These are phyloP conservation scores for Emmelina monodactyla DNA, from an alignment of 2,888 invertebrate species.

Conservation along the genomic window DNA sequence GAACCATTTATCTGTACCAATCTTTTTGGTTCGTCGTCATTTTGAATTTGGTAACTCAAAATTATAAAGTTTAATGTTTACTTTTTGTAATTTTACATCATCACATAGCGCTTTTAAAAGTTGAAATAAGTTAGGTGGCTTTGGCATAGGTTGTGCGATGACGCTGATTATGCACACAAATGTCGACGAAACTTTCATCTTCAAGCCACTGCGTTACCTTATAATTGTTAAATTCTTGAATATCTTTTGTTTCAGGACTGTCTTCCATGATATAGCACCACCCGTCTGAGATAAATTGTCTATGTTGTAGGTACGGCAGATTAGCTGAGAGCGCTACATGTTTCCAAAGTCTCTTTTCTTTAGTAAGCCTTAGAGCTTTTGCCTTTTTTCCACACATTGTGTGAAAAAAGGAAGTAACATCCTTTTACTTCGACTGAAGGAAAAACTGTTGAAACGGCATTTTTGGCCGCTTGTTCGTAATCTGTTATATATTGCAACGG, in stretches of 20 bases:
- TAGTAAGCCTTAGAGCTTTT: background rate
- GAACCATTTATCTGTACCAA: background rate
- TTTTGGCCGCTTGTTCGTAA: conserved; percentile 9
- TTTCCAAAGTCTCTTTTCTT: background rate
- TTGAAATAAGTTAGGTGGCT: conserved; percentile 2
- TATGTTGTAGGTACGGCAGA: background rate
- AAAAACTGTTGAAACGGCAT: conserved; percentile 2
- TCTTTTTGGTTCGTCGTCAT: background rate
- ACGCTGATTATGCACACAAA: conserved; percentile 7
- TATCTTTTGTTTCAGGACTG: conserved; percentile 6
- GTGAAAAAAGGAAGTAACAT: background rate
- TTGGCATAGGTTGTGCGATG: conserved; percentile 11
- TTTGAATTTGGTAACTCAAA: background rate
- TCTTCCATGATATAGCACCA: no score
- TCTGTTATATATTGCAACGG: conserved; percentile 6
- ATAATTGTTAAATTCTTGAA: conserved; percentile 10
- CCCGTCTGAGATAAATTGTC: background rate
- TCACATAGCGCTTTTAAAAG: background rate
- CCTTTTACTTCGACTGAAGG: background rate
- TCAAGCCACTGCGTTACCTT: conserved; percentile 11
- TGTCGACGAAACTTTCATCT: conserved; percentile 9
- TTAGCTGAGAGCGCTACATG: background rate
- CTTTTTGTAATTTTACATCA: background rate
- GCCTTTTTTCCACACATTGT: background rate
- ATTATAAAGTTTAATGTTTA: background rate